Evolutionary conservation across 2,797 vertebrate species (phyloP).

Genomic region (Ibycter americanus): DNA sequence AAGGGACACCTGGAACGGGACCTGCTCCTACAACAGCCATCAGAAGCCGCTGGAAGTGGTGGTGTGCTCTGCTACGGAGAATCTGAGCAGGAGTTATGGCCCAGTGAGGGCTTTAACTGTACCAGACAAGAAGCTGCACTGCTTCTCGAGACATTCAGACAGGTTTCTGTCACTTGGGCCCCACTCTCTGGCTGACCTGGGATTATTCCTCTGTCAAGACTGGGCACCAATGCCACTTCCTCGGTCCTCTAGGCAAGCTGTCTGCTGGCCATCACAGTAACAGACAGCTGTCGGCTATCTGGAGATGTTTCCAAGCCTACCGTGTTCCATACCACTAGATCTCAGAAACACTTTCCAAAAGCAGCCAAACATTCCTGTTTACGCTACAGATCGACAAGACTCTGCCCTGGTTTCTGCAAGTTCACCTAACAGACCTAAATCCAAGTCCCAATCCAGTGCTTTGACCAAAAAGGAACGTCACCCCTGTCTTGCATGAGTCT

Average conservation of each 20-base stretch:
- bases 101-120: not conserved
- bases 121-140: not conserved
- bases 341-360: not conserved
- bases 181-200: not conserved
- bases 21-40: not conserved
- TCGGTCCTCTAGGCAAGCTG: too few species aligned
- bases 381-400: not conserved
- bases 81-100: not conserved
- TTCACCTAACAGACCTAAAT: not conserved
- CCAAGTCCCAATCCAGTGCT: not conserved
- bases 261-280: not conserved
- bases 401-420: not conserved
- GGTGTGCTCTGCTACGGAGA: not conserved
- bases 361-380: not conserved
- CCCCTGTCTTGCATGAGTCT: not conserved
- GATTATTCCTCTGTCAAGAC: not conserved
- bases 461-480: not conserved
- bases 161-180: too few species aligned
- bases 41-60: not conserved
- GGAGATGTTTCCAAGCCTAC: not conserved
- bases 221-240: not conserved
- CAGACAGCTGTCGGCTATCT: not conserved
- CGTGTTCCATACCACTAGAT: not conserved
- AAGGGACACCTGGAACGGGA: not conserved
- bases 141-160: not conserved